Evolutionary conservation across 2,113 vertebrate genomes (phyloP), one percentile per base, ranked within the genome.

Genomic region (Symphodus melops): DNA sequence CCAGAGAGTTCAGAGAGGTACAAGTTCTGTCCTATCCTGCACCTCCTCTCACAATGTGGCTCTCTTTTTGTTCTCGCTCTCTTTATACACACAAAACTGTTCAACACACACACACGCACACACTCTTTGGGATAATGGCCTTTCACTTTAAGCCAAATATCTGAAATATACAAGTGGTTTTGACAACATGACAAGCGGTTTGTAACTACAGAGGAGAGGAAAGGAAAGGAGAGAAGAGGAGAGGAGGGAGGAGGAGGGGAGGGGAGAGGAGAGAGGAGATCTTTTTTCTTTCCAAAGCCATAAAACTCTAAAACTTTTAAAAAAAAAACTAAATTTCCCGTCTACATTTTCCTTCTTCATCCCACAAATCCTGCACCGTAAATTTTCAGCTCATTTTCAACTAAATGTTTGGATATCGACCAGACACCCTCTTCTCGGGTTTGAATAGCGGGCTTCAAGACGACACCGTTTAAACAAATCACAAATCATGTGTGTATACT

Each of bases 141-240:
- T 2, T 12, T 81, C 65, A 46, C 54, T 69, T 82, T 2, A 23
- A 76, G 20, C 76, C 53, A 49, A 41, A 60, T 21, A 53, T 37
- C 51, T 36, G 77, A 65, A 66, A 0, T 5, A 46, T 57, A 58
- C 14, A 68, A 77, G n/a, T 46, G n/a, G 48, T 42, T 63, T 55
- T 63, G 77, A 77, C 73, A 72, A 68, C 68, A 12, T 7, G 53
- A 55, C 23, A 41, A 39, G 67, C 52, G 59, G 56, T 75, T 75
- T 74, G 20, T 42, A 37, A 2, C 19, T 9, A 58, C 54, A 44
- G 41, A 42, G 13, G 17, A 48, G 36, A 63, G 25, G 11, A 16
- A 14, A 41, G 39, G 39, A 41, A 3, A 41, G 42, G 13, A 44
- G 42, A 44, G 42, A 13, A 44, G 42, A 44, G 42, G 13, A 14